A percentile compares a stretch with the other conserved stretches of the same genome.
Evolutionary conservation across 2,888 invertebrate species (phyloP).

Genomic region (Tiliacea citrago): DNA sequence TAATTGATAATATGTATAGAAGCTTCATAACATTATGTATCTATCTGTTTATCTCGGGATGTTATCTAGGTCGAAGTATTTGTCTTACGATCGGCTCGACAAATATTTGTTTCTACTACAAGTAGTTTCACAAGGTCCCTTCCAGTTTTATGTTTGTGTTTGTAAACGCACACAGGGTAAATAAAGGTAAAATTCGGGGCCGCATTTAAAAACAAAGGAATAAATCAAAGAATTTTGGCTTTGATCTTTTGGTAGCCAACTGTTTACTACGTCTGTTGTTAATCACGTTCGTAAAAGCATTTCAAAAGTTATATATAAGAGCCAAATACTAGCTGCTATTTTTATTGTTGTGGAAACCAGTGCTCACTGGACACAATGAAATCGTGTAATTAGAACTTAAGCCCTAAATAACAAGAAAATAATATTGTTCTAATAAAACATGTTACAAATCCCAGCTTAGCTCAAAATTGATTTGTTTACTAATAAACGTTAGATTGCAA

Average conservation of each 20-base stretch:
- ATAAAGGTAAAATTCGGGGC: conserved; percentile 12
- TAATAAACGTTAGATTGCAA: background rate
- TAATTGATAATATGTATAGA: too few species aligned
- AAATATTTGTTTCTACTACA: conserved; percentile 17
- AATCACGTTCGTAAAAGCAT: background rate
- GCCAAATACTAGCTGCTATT: too few species aligned
- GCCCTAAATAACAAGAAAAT: too few species aligned
- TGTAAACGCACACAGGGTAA: conserved; percentile 8
- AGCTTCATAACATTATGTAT: background rate
- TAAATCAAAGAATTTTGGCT: background rate
- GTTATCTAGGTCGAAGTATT: conserved; percentile 3
- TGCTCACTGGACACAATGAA: too few species aligned
- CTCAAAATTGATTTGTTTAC: too few species aligned
- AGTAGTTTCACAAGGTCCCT: conserved; percentile 21
- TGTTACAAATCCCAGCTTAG: too few species aligned
- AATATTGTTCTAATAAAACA: too few species aligned
- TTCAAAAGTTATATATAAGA: background rate
- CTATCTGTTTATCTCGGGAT: background rate
- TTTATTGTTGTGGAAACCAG: background rate
- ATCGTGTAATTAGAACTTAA: too few species aligned
- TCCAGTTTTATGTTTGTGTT: conserved; percentile 19
- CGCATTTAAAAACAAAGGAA: background rate
- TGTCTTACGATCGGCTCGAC: conserved; percentile 20
- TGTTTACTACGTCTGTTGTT: background rate
- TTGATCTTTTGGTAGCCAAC: background rate